Base-by-base conservation (phyloP, 2,888 invertebrate genomes). In the Athetis lepigone region DNA sequence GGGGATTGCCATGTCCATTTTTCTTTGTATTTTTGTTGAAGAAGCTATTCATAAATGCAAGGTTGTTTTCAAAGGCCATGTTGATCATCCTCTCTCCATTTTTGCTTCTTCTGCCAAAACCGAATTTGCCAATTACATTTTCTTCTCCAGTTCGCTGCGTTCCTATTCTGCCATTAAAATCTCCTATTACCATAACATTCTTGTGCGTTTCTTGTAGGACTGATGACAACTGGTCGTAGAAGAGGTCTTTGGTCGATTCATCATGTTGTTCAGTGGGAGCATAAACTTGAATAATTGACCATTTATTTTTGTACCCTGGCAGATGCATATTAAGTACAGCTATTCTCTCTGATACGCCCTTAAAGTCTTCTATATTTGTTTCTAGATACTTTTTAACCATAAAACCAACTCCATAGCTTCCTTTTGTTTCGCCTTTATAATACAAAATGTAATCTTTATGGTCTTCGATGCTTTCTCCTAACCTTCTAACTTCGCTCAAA, bases 301-400 rank as follows among this genome's bases (percentile, higher is more conserved):
- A 50, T 50, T 50, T 25, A 3, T 36, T 6, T 49, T 21, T 49
- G n/a, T 50, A 39, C 0, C 16, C 7, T 25, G 50, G 50, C 33
- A 47, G 37, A 39, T 37, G 1, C 1, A 51, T n/a, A 39, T 51
- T 51, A 33, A 33, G 33, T 21, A 49, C 33, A 36, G 47, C 47
- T 49, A 49, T 49, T 49, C 33, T 49, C 4, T 39, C 39, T 51
- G 51, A 51, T 51, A 51, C 27, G 25, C 25, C 51, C 51, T 39
- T 51, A 3, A 51, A 39, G 2, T 51, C 25, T 16, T 39, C 39
- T 25, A 50, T 51, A 39, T 51, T 18, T 51, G 25, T 9, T 39
- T 39, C 51, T 51, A 27, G 2, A 18, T 51, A 0, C 18, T 51
- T 47, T 51, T 51, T 39, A 51, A 39, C 5, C 39, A 51, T 51